These are phyloP conservation scores for Psittacula echo DNA, from an alignment of 2,797 vertebrate genomes.

Conservation along the genomic window DNA sequence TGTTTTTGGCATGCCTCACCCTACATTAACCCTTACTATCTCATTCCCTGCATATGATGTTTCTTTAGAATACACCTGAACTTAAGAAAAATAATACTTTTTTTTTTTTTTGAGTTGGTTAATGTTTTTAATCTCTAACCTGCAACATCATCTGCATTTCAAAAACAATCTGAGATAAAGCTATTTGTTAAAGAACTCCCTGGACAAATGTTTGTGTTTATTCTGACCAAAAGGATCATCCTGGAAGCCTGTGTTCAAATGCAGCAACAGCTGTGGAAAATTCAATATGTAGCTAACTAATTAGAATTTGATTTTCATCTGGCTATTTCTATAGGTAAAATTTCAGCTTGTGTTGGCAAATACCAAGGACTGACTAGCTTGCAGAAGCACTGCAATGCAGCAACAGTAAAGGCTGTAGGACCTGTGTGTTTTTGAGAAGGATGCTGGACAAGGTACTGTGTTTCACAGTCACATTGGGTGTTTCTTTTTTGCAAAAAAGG, in stretches of 20 bases:
- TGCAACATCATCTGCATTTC: neutral
- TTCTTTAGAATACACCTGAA: neutral
- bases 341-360: neutral
- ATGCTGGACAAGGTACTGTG: neutral
- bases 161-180: neutral
- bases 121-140: neutral
- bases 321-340: neutral
- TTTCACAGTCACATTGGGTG: neutral
- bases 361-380: neutral
- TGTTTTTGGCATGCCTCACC: neutral
- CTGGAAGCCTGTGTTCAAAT: neutral
- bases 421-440: neutral
- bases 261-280: neutral
- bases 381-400: neutral
- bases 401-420: neutral
- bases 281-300: neutral
- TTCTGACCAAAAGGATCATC: neutral
- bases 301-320: neutral
- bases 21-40: neutral
- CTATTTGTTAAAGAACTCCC: neutral
- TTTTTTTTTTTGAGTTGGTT: neutral
- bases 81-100: neutral
- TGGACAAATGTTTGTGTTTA: neutral
- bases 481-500: neutral
- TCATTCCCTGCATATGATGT: neutral